Evolutionary conservation across 2,797 vertebrate genomes (phyloP), one percentile per base, ranked within the genome.

Genomic region (Sylvia borin): DNA sequence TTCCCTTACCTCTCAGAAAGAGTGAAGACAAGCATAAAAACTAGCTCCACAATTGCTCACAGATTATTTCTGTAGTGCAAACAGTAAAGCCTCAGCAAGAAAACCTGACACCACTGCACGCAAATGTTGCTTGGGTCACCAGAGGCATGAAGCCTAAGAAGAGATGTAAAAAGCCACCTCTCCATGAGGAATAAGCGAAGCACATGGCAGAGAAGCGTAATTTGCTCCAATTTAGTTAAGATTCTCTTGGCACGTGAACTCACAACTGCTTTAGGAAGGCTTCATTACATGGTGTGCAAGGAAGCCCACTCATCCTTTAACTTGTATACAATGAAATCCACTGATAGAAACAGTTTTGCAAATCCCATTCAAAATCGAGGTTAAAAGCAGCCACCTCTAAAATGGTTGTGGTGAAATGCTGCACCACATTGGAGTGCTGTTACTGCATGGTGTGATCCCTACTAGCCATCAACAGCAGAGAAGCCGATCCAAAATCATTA

Each of bases 1-100:
- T 65, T 71, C 71, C 64, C 32, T 55, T 75, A 67, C 85, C 60
- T 70, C 84, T 79, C 84, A 67, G 77, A 42, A 86, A 57, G 73
- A 86, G 88, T 8, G 70, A 96, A 76, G 84, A 60, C 88, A 95
- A 92, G 84, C 90, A 88, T 72, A 81, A 92, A 93, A 87, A 60
- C 5, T 76, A 82, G 67, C 65, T 83, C 58, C 85, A 60, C 73
- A 58, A 48, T 29, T 4, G 0, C 68, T 71, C 31, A 17, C 68
- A 80, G 91, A 80, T 89, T 47, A 77, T 85, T 94, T 85, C 74
- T 61, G 38, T 50, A 74, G 60, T 16, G 53, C 67, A 85, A 87
- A 91, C 67, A 91, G 77, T 22, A 72, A 92, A 66, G 55, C 65
- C 57, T 82, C 43, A 67, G 75, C 60, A 64, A 91, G 71, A 85